Conservation (phyloP, 1,140 invertebrate species). For the Lamellibrachia luymesi region DNA sequence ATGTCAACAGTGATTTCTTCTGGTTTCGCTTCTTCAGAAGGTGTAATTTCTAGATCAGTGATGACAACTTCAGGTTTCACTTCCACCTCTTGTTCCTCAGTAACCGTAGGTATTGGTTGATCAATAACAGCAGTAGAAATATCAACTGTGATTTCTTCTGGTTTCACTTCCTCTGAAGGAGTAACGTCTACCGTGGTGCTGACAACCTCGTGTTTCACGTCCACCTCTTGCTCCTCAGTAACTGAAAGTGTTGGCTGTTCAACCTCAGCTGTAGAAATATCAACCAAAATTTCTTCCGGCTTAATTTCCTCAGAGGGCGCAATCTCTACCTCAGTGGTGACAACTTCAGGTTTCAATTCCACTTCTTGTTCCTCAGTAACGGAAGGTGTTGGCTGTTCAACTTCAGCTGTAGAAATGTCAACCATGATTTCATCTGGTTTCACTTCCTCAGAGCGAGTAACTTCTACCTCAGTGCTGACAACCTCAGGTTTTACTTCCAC, state of each 20-base stretch:
- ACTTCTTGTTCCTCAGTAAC: no score
- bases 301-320: neutral
- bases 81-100: neutral
- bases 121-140: slow-evolving; percentile 20
- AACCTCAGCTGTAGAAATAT: neutral
- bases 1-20: neutral
- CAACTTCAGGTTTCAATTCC: no score
- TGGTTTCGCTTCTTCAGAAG: neutral
- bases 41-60: neutral
- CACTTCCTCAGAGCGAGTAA: neutral
- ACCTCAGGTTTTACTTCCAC: neutral
- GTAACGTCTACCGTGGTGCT: neutral
- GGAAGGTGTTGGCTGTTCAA: no score
- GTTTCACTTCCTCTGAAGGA: slow-evolving; percentile 6
- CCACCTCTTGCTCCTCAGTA: neutral
- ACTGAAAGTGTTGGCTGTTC: neutral
- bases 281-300: neutral
- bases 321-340: no score
- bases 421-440: no score
- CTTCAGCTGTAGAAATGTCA: no score
- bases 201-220: neutral
- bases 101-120: neutral
- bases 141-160: slow-evolving; percentile 16
- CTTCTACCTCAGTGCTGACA: neutral
- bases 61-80: slow-evolving; percentile 1